Base-by-base conservation (phyloP, 1,140 invertebrate genomes). In the Leptopilina clavipes region DNA sequence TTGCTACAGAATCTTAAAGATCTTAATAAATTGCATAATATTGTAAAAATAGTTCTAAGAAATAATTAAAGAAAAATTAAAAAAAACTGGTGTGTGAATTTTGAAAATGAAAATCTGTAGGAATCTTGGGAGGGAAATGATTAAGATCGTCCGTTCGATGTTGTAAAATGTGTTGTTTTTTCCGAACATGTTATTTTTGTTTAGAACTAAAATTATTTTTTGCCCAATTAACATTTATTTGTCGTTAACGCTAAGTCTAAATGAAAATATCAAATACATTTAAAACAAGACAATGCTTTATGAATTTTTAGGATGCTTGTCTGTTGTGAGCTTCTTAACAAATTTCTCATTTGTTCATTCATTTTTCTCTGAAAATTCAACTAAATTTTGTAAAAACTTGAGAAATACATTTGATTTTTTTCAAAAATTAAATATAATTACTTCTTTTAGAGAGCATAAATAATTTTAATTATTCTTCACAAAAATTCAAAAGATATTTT, bases 151-250 rank as follows among this genome's bases (percentile, higher is more conserved):
- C 6, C n/a, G 44, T 45, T 45, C 2, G n/a, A 31, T 65, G 25
- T 31, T 65, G 12, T 22, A 31, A 14, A 65, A 12, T 31, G 25
- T 65, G 59, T 65, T 65, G 25, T 65, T 65, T 31, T 65, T 25
- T 65, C 45, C 12, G 22, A 22, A 65, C 19, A 25, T 31, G 25
- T 17, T 54, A 17, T 10, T 19, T 54, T 19, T 54, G 52, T 31
- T 65, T 12, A 0, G 22, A 65, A 25, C 56, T 31, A 31, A 65
- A 22, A 12, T 65, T 65, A 22, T 31, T 65, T n/a, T 65, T 22
- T 65, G 25, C 19, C 22, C 14, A n/a, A 14, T 65, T 65, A 31
- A 65, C 12, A 65, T 25, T 65, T 31, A 31, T 31, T 65, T 65
- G 25, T 65, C 25, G 14, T 65, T 37, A 31, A 31, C n/a, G 25